A percentile compares a stretch with the other conserved stretches of the same genome.
Conservation (phyloP, 2,113 vertebrate species). For the Phrynosoma platyrhinos region DNA sequence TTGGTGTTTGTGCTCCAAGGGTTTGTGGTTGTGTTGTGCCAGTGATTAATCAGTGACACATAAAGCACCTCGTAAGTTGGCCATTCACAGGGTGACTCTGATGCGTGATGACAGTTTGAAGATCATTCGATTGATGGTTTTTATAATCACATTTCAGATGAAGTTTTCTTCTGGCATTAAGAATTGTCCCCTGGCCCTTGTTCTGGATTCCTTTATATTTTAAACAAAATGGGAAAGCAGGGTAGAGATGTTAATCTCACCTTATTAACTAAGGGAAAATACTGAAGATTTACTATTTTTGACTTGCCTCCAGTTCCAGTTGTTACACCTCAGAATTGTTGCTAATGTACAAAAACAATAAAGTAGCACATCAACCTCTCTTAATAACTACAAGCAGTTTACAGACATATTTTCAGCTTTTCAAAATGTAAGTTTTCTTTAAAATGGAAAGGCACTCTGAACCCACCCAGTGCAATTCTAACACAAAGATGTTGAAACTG, state of each 20-base stretch:
- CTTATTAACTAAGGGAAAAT: conserved; percentile 34
- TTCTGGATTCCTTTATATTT: not conserved
- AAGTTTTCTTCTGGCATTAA: conserved; percentile 66
- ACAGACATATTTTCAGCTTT: not conserved
- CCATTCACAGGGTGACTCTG: conserved; percentile 45
- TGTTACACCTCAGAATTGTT: not conserved
- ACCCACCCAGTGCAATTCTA: not conserved
- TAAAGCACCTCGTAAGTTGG: not conserved
- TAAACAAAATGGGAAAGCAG: not conserved
- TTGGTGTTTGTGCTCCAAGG: not conserved
- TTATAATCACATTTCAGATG: conserved; percentile 37
- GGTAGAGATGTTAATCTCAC: not conserved
- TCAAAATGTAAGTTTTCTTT: not conserved
- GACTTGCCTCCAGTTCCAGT: not conserved
- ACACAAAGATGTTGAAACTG: too few species aligned
- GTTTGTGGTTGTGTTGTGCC: conserved; percentile 40
- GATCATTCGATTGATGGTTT: conserved; percentile 52
- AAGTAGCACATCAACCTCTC: not conserved
- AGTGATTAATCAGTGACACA: accelerated
- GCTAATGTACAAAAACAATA: not conserved
- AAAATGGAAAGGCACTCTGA: not conserved
- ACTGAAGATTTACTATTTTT: conserved; percentile 54
- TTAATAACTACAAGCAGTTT: not conserved
- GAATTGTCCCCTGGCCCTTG: accelerated
- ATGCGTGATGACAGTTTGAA: conserved; percentile 46